Evolutionary conservation across 1,140 invertebrate species (phyloP).

Genomic region (Neuroterus valhalla): DNA sequence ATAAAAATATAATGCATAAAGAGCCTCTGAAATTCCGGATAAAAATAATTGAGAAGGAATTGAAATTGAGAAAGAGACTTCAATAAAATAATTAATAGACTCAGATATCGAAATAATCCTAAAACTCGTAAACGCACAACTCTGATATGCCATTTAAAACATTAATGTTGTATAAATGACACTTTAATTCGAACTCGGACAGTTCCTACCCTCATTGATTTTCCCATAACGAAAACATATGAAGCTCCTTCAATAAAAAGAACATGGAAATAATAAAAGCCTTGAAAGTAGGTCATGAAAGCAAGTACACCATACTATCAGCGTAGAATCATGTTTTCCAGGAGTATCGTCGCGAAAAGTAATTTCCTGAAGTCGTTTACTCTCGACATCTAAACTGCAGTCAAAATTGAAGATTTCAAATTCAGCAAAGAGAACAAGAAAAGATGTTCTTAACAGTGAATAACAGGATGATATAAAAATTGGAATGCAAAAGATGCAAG

Average conservation of each 20-base stretch:
- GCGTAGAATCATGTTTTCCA: constrained; percentile 16
- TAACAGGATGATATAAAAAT: neutral
- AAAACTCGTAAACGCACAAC: no score
- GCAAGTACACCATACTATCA: constrained; percentile 1
- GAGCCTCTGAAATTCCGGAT: no score
- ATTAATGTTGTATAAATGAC: no score
- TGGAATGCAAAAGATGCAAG: constrained; percentile 12
- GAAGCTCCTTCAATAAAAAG: neutral
- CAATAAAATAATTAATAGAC: no score
- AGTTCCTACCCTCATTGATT: no score
- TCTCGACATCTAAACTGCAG: neutral
- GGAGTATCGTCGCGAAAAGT: constrained; percentile 4
- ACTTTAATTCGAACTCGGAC: no score
- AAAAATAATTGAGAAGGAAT: no score
- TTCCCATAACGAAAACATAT: no score
- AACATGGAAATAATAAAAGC: neutral
- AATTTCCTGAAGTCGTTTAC: constrained; percentile 13
- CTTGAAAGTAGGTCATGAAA: constrained; percentile 3
- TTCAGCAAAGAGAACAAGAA: neutral
- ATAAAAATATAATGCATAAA: no score
- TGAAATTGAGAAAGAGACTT: no score
- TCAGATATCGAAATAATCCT: no score
- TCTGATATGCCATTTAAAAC: no score
- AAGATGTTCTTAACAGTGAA: constrained; percentile 3
- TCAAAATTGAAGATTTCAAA: constrained; percentile 27